Evolutionary conservation across 2,888 invertebrate species (phyloP).

Genomic region (Dicranocentrus wangi): DNA sequence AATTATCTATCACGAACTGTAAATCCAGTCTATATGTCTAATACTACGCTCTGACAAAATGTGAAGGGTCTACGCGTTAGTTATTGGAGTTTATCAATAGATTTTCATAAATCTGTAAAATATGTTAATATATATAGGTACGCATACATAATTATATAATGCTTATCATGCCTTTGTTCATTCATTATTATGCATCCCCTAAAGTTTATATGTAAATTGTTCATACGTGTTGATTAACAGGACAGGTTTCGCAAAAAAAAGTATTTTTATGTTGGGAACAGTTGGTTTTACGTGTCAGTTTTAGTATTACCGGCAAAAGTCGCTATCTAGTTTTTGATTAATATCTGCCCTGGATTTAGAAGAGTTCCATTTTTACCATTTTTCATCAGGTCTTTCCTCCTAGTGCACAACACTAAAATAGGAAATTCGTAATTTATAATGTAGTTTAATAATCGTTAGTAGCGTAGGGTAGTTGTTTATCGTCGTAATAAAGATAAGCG

Average conservation of each 20-base stretch:
- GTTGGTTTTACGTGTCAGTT: constrained; percentile 29
- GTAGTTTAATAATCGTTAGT: too few species aligned
- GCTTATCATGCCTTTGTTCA: constrained; percentile 18
- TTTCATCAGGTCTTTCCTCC: constrained; percentile 53
- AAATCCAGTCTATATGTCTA: too few species aligned
- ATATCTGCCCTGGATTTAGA: constrained; percentile 5
- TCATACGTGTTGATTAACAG: too few species aligned
- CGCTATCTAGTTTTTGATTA: background rate
- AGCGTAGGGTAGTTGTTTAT: too few species aligned
- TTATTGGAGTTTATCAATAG: too few species aligned
- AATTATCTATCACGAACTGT: too few species aligned
- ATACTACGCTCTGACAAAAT: too few species aligned
- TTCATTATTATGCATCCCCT: background rate
- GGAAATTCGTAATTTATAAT: background rate
- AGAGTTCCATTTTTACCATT: constrained; percentile 53
- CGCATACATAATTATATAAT: background rate
- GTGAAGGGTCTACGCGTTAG: too few species aligned
- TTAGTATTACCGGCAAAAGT: constrained; percentile 8
- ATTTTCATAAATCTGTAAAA: too few species aligned
- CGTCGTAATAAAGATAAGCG: too few species aligned
- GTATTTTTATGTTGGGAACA: constrained; percentile 54
- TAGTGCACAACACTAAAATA: constrained; percentile 26
- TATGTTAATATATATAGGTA: background rate
- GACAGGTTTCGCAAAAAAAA: constrained; percentile 19
- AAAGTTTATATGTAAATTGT: background rate